Percentiles rank a stretch among this genome's conserved stretches.
Conservation (phyloP, 2,888 invertebrate genomes). For the Amphipoea oculea region DNA sequence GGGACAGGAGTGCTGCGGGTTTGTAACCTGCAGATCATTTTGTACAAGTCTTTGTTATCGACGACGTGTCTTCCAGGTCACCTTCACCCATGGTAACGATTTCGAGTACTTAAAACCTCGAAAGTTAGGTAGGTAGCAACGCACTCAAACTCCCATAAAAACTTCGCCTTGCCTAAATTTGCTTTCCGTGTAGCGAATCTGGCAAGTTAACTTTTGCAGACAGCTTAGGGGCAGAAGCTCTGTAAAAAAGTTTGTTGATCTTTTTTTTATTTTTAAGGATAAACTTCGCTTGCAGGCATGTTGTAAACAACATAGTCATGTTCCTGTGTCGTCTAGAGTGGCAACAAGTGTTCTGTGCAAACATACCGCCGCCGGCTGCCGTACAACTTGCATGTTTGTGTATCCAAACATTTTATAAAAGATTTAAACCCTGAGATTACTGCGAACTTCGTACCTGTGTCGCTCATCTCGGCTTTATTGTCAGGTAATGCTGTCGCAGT, state of each 20-base stretch:
- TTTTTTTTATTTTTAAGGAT: slow-evolving; percentile 73
- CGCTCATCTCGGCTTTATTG: slow-evolving; percentile 40
- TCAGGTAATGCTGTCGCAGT: slow-evolving; percentile 31
- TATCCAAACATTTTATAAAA: slow-evolving; percentile 64
- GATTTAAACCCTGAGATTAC: slow-evolving; percentile 60
- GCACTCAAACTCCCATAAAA: slow-evolving; percentile 40
- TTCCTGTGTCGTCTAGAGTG: slow-evolving; percentile 62
- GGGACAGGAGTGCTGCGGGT: background rate
- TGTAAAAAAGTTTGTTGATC: slow-evolving; percentile 63
- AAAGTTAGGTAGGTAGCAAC: background rate
- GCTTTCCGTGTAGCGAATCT: slow-evolving; percentile 51
- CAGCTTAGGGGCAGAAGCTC: slow-evolving; percentile 42
- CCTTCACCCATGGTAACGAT: background rate
- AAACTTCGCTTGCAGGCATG: slow-evolving; percentile 75
- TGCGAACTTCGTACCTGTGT: slow-evolving; percentile 35
- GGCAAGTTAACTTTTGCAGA: slow-evolving; percentile 56
- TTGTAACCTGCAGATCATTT: slow-evolving; percentile 1
- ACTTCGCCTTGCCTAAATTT: slow-evolving; percentile 50
- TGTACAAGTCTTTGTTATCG: background rate
- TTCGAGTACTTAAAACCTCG: slow-evolving; percentile 10
- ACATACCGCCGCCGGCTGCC: slow-evolving; percentile 61
- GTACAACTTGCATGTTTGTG: slow-evolving; percentile 62
- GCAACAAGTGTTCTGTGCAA: slow-evolving; percentile 75
- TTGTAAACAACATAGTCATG: slow-evolving; percentile 73
- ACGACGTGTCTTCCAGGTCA: background rate